Percentiles rank a stretch among this genome's conserved stretches.
Evolutionary conservation across 2,888 invertebrate genomes (phyloP).

Genomic region (Resseliella maxima): DNA sequence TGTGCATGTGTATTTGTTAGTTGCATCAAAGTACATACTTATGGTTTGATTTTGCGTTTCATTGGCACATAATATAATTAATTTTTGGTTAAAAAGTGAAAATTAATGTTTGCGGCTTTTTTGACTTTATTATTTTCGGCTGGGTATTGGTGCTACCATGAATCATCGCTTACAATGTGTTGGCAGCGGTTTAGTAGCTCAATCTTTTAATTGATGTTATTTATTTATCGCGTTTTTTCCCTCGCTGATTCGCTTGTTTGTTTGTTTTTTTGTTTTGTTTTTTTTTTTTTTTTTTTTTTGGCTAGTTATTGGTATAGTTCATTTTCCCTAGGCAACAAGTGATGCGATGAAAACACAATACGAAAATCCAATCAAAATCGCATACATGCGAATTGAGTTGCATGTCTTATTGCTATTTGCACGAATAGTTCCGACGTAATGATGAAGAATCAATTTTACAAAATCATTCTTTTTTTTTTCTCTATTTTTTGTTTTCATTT

Average conservation of each 20-base stretch:
- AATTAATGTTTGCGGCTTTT: constrained; percentile 13
- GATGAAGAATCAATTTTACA: background rate
- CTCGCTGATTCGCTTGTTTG: background rate
- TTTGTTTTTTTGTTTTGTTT: background rate
- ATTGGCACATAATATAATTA: background rate
- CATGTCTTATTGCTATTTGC: background rate
- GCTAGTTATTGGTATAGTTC: background rate
- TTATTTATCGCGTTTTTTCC: no score
- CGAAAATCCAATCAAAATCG: background rate
- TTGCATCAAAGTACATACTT: no score
- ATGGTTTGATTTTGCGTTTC: background rate
- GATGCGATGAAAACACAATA: background rate
- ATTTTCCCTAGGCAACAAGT: background rate
- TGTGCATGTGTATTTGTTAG: no score
- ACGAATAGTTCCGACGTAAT: background rate
- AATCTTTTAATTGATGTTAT: background rate
- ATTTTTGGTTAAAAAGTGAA: constrained; percentile 16
- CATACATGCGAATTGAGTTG: constrained; percentile 2
- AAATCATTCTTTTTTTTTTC: background rate
- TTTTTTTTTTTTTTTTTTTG: background rate
- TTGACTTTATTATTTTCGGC: background rate
- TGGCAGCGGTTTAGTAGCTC: constrained; percentile 3
- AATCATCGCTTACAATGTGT: constrained; percentile 33
- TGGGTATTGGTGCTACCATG: background rate
- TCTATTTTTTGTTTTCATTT: no score